phyloP scores from a whole-genome alignment of 2,888 invertebrate species.

The Cosmorhoe ocellata region DNA sequence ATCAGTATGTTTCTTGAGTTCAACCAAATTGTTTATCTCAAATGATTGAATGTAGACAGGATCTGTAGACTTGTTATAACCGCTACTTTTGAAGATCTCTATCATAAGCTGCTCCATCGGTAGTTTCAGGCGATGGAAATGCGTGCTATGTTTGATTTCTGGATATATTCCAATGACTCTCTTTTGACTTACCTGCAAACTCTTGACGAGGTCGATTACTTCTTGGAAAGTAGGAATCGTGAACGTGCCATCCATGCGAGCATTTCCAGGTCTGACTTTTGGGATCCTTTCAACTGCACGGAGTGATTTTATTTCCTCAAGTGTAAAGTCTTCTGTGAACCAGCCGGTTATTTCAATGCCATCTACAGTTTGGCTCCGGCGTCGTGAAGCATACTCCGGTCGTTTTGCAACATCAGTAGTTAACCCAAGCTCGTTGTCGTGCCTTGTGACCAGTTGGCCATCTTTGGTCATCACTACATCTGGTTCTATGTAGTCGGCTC shows the following conservation, averaged over 20 bases:
- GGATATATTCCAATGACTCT: slow-evolving; percentile 69
- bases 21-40: slow-evolving; percentile 65
- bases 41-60: slow-evolving; percentile 73
- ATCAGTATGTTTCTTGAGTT: slow-evolving; percentile 57
- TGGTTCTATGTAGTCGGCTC: slow-evolving; percentile 67
- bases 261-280: slow-evolving; percentile 59
- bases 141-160: slow-evolving; percentile 66
- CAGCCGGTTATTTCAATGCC: slow-evolving; percentile 54
- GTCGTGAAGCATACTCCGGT: slow-evolving; percentile 56
- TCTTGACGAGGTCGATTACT: slow-evolving; percentile 65
- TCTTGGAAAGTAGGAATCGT: slow-evolving; percentile 65
- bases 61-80: slow-evolving; percentile 51
- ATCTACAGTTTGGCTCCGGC: slow-evolving; percentile 54
- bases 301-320: slow-evolving; percentile 65
- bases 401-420: slow-evolving; percentile 60
- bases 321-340: slow-evolving; percentile 72
- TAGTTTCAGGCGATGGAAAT: slow-evolving; percentile 57
- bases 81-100: slow-evolving; percentile 59
- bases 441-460: slow-evolving; percentile 60
- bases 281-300: slow-evolving; percentile 62
- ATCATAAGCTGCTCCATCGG: slow-evolving; percentile 61
- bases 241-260: slow-evolving; percentile 59
- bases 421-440: slow-evolving; percentile 62
- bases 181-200: slow-evolving; percentile 58
- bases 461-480: slow-evolving; percentile 54